Evolutionary conservation across 2,888 invertebrate species (phyloP).

Genomic region (Trachelus iudaicus): DNA sequence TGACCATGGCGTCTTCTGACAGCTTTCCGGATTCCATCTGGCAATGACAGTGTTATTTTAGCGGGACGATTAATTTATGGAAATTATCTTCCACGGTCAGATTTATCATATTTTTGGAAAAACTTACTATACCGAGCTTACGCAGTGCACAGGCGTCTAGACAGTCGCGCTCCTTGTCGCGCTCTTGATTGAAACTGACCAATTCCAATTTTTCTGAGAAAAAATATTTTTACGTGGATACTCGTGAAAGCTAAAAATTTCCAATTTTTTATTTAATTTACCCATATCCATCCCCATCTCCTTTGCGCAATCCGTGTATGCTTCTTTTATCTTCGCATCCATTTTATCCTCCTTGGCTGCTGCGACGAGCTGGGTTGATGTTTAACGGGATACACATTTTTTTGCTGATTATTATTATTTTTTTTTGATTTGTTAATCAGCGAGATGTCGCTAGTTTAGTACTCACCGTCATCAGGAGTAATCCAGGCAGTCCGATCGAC

Average conservation of each 20-base stretch:
- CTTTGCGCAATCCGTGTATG: not conserved
- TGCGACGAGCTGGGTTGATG: not conserved
- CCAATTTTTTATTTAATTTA: not conserved
- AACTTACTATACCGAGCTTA: not conserved
- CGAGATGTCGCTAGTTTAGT: not conserved
- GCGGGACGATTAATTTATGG: not conserved
- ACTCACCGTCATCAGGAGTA: not conserved
- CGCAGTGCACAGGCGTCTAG: not conserved
- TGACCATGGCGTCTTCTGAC: not conserved
- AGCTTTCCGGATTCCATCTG: conserved; percentile 9
- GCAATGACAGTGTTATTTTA: not conserved
- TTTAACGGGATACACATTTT: not conserved
- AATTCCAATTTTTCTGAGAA: not conserved
- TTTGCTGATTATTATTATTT: not conserved
- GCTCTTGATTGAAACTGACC: not conserved
- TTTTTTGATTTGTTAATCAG: not conserved
- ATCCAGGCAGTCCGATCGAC: not conserved
- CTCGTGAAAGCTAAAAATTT: not conserved
- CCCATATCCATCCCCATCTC: not conserved
- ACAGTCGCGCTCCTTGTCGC: not conserved
- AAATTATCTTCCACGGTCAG: not conserved
- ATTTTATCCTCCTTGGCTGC: not conserved
- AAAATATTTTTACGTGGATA: too few relatives aligned
- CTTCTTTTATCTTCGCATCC: not conserved
- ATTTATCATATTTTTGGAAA: conserved; percentile 1